Conservation (phyloP, 1,140 invertebrate genomes). For the Galleria mellonella region DNA sequence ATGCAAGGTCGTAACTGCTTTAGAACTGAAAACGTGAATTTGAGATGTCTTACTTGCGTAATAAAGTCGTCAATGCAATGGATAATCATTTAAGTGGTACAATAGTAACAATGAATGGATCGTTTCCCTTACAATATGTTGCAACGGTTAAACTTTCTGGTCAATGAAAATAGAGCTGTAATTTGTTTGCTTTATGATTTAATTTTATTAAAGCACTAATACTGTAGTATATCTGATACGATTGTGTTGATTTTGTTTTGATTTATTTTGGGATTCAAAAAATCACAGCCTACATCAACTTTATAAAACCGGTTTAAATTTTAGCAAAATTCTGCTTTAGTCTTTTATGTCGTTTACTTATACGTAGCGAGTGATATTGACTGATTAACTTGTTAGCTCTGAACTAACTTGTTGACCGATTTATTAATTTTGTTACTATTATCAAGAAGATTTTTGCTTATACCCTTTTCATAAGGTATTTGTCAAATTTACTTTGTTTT, state of each 20-base stretch:
- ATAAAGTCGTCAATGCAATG: slow-evolving; percentile 25
- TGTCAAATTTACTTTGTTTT: no score
- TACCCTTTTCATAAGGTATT: no score
- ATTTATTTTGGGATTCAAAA: slow-evolving; percentile 40
- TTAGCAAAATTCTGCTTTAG: slow-evolving; percentile 14
- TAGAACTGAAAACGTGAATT: not conserved
- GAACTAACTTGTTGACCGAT: no score
- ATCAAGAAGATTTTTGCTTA: no score
- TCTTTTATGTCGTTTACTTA: not conserved
- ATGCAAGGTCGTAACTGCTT: not conserved
- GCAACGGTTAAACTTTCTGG: slow-evolving; percentile 51
- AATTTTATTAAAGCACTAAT: slow-evolving; percentile 11
- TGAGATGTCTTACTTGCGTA: not conserved
- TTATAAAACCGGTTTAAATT: slow-evolving; percentile 6
- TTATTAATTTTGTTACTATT: no score
- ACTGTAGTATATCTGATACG: slow-evolving; percentile 20
- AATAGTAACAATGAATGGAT: slow-evolving; percentile 68
- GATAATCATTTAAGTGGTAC: slow-evolving; percentile 18
- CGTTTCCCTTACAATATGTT: slow-evolving; percentile 66
- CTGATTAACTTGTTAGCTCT: not conserved
- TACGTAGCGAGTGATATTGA: not conserved
- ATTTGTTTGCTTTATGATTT: slow-evolving; percentile 13
- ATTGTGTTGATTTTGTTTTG: slow-evolving; percentile 41
- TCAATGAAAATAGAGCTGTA: slow-evolving; percentile 35
- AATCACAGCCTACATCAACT: slow-evolving; percentile 17